These are phyloP conservation scores for Falco rusticolus DNA, from an alignment of 2,797 vertebrate species.

Conservation along the genomic window DNA sequence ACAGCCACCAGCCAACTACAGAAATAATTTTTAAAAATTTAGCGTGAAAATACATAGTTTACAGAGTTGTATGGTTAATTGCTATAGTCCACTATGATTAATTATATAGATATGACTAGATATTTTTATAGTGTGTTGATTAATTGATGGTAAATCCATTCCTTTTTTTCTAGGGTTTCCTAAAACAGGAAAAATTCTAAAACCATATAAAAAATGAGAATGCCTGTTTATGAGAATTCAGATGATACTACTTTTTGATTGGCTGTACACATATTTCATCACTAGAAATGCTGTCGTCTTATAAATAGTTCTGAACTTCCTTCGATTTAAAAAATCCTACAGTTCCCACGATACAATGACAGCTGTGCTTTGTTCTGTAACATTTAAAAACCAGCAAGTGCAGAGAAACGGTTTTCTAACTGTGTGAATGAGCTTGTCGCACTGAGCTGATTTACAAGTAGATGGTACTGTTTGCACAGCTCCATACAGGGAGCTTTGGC, in stretches of 20 bases:
- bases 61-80: background rate
- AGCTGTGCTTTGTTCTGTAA: background rate
- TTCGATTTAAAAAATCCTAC: background rate
- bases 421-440: background rate
- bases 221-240: background rate
- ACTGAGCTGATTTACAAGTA: background rate
- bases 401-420: background rate
- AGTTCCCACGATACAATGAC: background rate
- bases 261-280: background rate
- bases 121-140: background rate
- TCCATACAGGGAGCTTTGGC: background rate
- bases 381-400: background rate
- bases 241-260: background rate
- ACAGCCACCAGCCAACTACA: background rate
- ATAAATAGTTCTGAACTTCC: background rate
- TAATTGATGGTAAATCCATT: background rate
- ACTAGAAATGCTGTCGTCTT: background rate
- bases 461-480: background rate
- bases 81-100: background rate
- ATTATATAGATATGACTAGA: background rate
- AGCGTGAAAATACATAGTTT: background rate
- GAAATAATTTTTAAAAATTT: background rate
- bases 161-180: background rate
- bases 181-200: background rate
- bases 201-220: background rate